These are phyloP conservation scores for Canis aureus DNA, from an alignment of 2,113 vertebrate species.

Conservation along the genomic window DNA sequence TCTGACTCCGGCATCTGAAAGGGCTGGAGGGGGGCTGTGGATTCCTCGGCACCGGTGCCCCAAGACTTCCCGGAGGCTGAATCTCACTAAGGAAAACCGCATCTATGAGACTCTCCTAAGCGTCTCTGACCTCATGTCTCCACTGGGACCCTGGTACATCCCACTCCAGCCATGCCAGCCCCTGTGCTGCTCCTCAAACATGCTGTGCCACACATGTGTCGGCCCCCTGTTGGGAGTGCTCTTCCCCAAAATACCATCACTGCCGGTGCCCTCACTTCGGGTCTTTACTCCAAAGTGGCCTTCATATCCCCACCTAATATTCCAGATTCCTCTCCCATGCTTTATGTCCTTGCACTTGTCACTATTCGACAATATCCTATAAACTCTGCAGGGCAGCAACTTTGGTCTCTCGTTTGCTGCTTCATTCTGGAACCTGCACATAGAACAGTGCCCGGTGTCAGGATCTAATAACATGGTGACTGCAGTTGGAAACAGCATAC, in stretches of 20 bases:
- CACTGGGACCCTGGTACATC: neutral
- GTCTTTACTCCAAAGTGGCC: neutral
- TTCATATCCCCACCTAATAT: neutral
- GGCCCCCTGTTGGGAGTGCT: neutral
- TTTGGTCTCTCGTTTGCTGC: neutral
- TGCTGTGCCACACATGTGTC: accelerated
- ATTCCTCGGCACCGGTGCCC: neutral
- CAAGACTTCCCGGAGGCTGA: neutral
- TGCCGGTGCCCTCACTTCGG: neutral
- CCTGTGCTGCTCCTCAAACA: neutral
- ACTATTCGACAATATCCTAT: neutral
- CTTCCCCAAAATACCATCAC: neutral
- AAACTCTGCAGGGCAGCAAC: neutral
- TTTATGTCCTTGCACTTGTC: neutral
- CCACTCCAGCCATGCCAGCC: neutral
- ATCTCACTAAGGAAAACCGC: neutral
- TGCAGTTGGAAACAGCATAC: neutral
- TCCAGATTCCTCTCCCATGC: neutral
- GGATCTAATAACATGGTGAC: neutral
- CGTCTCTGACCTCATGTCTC: neutral
- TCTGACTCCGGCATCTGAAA: neutral
- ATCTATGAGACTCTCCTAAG: neutral
- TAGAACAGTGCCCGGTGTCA: neutral
- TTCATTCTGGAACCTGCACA: neutral
- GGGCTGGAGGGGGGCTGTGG: neutral